A percentile compares a stretch with the other conserved stretches of the same genome.
Evolutionary conservation across 2,888 invertebrate genomes (phyloP).

Genomic region (Heterodera filipjevi): DNA sequence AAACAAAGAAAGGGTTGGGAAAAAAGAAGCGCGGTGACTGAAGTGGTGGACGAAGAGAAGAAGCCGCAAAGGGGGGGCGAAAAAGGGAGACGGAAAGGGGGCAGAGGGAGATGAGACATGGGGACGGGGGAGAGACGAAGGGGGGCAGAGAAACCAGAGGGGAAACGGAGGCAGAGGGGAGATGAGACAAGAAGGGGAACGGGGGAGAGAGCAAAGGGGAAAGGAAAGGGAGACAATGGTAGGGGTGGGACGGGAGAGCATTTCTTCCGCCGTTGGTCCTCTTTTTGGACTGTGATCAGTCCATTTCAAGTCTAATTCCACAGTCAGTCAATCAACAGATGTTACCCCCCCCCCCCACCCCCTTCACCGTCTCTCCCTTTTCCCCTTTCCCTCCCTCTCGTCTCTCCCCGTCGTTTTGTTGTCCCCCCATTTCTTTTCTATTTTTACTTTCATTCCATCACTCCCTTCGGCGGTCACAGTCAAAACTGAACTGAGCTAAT

Average conservation of each 20-base stretch:
- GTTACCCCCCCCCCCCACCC: not conserved
- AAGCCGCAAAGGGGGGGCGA: not conserved
- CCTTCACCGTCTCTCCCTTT: too few species aligned
- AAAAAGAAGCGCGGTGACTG: not conserved
- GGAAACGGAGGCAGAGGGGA: not conserved
- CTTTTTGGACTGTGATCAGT: not conserved
- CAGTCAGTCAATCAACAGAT: not conserved
- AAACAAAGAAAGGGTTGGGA: constrained; percentile 3
- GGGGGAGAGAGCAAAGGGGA: too few species aligned
- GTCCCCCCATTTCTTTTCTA: not conserved
- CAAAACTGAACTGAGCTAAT: not conserved
- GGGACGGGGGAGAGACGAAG: too few species aligned
- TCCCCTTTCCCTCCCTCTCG: too few species aligned
- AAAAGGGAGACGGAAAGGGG: too few species aligned
- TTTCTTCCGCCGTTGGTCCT: not conserved
- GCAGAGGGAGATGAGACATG: not conserved
- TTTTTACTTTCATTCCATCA: not conserved
- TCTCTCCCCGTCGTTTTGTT: too few species aligned
- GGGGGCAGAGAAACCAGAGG: too few species aligned
- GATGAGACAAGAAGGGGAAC: too few species aligned
- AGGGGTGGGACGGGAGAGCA: not conserved
- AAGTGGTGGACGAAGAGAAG: not conserved
- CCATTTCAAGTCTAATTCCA: too few species aligned
- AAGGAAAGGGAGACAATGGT: too few species aligned
- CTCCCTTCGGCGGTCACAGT: not conserved